These are phyloP conservation scores for Aptenodytes patagonicus DNA, from an alignment of 2,113 vertebrate species.

Conservation along the genomic window DNA sequence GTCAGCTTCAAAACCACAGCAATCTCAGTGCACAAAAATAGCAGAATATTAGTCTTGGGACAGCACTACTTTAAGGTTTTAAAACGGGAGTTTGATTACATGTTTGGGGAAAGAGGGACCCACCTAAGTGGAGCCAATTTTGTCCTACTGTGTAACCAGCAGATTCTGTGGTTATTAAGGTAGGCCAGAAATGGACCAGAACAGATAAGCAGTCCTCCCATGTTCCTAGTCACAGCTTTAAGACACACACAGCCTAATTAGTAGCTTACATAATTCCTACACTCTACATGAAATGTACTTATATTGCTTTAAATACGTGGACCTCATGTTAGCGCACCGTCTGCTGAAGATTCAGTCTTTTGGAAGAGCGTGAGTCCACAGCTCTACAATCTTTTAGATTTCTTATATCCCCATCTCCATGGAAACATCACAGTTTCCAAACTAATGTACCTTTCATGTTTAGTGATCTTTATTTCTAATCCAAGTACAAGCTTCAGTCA, in stretches of 20 bases:
- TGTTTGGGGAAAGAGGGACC: background rate
- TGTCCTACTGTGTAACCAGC: background rate
- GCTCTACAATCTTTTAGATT: background rate
- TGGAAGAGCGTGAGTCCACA: background rate
- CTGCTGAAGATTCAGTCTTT: background rate
- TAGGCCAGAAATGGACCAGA: background rate
- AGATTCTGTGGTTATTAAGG: background rate
- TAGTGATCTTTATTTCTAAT: background rate
- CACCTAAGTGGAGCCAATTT: background rate
- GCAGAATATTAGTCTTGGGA: background rate
- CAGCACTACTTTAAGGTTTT: background rate
- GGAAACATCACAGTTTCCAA: background rate
- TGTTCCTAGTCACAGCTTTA: background rate
- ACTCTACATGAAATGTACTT: background rate
- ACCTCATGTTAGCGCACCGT: background rate
- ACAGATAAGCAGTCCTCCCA: background rate
- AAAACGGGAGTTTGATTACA: accelerated
- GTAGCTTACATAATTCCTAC: background rate
- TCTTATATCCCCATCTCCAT: background rate
- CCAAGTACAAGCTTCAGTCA: background rate
- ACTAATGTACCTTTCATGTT: background rate
- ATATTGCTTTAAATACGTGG: background rate
- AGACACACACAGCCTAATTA: background rate
- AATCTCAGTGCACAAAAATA: background rate
- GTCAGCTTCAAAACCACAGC: background rate